phyloP scores from a whole-genome alignment of 2,113 vertebrate genomes.

The Columba janthina region DNA sequence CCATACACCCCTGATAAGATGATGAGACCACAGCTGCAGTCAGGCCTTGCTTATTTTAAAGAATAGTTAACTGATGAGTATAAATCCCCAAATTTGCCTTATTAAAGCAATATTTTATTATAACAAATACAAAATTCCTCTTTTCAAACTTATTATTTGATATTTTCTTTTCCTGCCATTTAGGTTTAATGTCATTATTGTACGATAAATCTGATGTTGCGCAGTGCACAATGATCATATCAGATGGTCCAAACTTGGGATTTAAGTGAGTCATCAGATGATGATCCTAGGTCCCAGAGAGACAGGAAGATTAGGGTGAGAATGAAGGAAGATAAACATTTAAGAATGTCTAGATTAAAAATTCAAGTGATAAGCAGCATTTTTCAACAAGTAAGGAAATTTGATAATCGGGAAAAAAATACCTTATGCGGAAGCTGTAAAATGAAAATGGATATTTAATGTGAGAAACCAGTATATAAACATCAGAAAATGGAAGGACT shows the following conservation, averaged over 20 bases:
- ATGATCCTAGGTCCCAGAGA: neutral
- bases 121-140: neutral
- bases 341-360: neutral
- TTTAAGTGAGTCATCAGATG: neutral
- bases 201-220: neutral
- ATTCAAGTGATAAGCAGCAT: neutral
- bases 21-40: neutral
- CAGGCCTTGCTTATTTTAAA: neutral
- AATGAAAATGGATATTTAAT: neutral
- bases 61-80: neutral
- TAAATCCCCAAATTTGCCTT: fast-evolving
- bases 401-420: neutral
- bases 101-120: neutral
- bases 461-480: neutral
- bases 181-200: neutral
- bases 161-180: neutral
- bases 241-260: neutral
- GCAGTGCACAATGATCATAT: fast-evolving
- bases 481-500: neutral
- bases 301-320: neutral
- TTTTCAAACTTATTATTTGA: neutral
- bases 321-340: neutral
- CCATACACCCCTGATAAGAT: neutral
- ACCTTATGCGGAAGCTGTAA: neutral
- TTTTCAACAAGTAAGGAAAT: neutral